Conservation (phyloP, 2,888 invertebrate species). For the Drosophila peninsularis region DNA sequence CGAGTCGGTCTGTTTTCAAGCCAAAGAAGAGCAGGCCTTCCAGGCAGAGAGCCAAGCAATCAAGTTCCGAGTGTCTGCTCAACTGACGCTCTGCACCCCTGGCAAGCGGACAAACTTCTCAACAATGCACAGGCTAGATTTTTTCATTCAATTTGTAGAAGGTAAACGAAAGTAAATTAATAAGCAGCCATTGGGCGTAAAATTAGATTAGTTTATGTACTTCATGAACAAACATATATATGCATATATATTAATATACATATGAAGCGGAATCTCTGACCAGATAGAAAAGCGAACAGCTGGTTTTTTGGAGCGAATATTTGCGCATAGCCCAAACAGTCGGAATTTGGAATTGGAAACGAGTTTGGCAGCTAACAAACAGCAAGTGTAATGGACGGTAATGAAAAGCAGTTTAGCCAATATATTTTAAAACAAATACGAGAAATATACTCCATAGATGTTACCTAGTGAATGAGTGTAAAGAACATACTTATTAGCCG, state of each 20-base stretch:
- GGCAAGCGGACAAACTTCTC: slow-evolving; percentile 49
- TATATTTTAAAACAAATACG: slow-evolving; percentile 20
- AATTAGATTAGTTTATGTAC: slow-evolving; percentile 31
- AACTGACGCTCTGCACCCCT: slow-evolving; percentile 8
- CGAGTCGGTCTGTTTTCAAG: slow-evolving; percentile 22
- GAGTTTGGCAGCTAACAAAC: not conserved
- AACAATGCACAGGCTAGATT: slow-evolving; percentile 45
- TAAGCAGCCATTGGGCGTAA: slow-evolving; percentile 14
- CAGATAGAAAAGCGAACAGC: slow-evolving; percentile 12
- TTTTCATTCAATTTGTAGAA: slow-evolving; percentile 37
- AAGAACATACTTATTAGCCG: slow-evolving; percentile 28
- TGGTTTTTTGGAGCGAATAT: slow-evolving; percentile 48
- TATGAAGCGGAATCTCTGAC: not conserved
- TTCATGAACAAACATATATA: slow-evolving; percentile 9
- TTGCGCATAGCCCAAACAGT: not conserved
- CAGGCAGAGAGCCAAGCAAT: not conserved
- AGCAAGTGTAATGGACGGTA: slow-evolving; percentile 1
- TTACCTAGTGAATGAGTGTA: slow-evolving; percentile 40
- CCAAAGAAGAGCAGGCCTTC: not conserved
- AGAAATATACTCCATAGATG: slow-evolving; percentile 26
- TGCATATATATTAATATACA: not conserved
- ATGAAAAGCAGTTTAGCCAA: slow-evolving; percentile 34
- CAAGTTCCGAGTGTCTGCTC: slow-evolving; percentile 19
- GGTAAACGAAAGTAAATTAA: slow-evolving; percentile 20
- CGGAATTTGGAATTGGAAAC: not conserved